Evolutionary conservation across 2,797 vertebrate genomes (phyloP).

Genomic region (Lacerta bilineata): DNA sequence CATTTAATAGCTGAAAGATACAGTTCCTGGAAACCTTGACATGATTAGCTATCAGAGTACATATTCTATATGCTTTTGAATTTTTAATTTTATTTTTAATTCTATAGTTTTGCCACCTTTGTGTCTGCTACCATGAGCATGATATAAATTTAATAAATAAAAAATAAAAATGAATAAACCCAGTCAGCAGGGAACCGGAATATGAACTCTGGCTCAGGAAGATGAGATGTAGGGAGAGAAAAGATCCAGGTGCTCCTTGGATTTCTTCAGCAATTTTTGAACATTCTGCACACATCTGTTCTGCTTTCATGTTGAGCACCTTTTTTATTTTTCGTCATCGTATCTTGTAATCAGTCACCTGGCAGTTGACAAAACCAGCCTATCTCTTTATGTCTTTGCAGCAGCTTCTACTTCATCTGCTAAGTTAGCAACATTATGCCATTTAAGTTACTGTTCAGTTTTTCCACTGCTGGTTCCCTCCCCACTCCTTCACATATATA

Average conservation of each 20-base stretch:
- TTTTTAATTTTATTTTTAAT: no score
- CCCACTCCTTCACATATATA: neutral
- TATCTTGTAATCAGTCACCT: neutral
- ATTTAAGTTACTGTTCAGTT: neutral
- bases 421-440: neutral
- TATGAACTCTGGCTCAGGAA: neutral
- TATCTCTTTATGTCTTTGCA: neutral
- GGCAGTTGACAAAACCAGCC: neutral
- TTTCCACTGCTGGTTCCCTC: neutral
- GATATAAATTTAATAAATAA: no score
- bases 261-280: neutral
- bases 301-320: neutral
- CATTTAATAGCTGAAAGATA: no score
- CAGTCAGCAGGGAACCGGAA: neutral
- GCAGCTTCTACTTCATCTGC: neutral
- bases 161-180: neutral
- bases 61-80: no score
- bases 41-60: no score
- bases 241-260: neutral
- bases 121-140: no score
- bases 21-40: no score
- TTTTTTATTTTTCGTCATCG: neutral
- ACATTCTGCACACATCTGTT: slow-evolving; percentile 26
- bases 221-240: neutral
- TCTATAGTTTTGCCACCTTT: no score